Evolutionary conservation across 2,113 vertebrate genomes (phyloP).

Genomic region (Todiramphus saurophagus): DNA sequence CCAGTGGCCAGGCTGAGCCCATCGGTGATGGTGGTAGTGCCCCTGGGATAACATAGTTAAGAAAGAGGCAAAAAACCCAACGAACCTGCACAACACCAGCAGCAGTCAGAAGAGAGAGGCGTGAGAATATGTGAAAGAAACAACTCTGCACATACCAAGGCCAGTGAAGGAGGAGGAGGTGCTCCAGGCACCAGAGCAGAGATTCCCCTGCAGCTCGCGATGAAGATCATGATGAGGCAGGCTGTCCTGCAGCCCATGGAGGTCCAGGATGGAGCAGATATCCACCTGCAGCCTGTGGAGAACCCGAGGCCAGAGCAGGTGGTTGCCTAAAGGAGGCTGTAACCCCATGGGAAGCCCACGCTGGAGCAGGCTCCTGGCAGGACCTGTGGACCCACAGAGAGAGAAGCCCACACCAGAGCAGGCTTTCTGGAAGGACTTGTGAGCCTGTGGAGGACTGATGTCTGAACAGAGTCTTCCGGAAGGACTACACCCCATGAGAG

Average conservation of each 20-base stretch:
- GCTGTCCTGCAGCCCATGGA: neutral
- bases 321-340: too few species aligned
- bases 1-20: neutral
- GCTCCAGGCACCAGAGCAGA: neutral
- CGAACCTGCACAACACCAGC: neutral
- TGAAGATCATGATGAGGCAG: neutral
- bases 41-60: neutral
- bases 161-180: neutral
- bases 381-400: too few species aligned
- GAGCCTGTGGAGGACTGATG: too few species aligned
- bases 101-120: neutral
- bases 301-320: neutral
- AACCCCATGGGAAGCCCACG: too few species aligned
- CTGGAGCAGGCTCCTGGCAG: too few species aligned
- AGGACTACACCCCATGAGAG: too few species aligned
- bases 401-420: too few species aligned
- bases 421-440: too few species aligned
- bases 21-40: neutral
- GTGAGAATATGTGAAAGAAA: neutral
- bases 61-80: neutral
- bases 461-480: too few species aligned
- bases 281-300: neutral
- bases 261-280: neutral
- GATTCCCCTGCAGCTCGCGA: neutral
- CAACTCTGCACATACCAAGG: neutral